Evolutionary conservation across 2,888 invertebrate genomes (phyloP).

Genomic region (Pristionchus japonicus): DNA sequence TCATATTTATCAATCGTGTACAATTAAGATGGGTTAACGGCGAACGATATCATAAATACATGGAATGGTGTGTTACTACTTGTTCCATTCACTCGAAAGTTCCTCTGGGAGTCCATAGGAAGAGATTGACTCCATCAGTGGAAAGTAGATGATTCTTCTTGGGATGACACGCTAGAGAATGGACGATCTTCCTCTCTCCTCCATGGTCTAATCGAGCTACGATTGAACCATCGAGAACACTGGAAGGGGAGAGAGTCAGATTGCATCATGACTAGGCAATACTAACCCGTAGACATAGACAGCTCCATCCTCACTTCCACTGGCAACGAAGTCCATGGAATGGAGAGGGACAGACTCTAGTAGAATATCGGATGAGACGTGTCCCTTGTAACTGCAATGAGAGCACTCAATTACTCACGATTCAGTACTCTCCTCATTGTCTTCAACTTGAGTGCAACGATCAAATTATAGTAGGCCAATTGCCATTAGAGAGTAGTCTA

Average conservation of each 20-base stretch:
- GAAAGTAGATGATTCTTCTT: conserved; percentile 62
- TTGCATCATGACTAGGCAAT: neutral
- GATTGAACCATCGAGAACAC: conserved; percentile 81
- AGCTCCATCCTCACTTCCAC: conserved; percentile 90
- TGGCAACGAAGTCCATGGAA: conserved; percentile 88
- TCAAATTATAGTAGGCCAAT: neutral
- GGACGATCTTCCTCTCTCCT: conserved; percentile 59
- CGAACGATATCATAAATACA: conserved; percentile 32
- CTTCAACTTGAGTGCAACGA: neutral
- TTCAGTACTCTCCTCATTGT: neutral
- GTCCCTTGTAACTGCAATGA: conserved; percentile 84
- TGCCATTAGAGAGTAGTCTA: neutral
- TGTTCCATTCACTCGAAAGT: neutral
- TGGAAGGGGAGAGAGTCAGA: conserved; percentile 46
- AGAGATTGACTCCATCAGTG: conserved; percentile 36
- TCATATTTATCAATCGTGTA: neutral
- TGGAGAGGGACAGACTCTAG: conserved; percentile 78
- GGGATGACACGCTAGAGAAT: conserved; percentile 70
- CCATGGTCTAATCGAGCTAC: conserved; percentile 64
- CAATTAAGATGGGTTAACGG: neutral
- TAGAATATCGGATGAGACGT: conserved; percentile 88
- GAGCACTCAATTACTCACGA: neutral
- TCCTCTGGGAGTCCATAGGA: conserved; percentile 43
- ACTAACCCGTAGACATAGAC: conserved; percentile 92
- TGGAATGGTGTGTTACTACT: neutral